Percentiles rank a stretch among this genome's conserved stretches.
These are phyloP conservation scores for Corbicula japonica DNA, from an alignment of 2,888 invertebrate genomes.

Conservation along the genomic window DNA sequence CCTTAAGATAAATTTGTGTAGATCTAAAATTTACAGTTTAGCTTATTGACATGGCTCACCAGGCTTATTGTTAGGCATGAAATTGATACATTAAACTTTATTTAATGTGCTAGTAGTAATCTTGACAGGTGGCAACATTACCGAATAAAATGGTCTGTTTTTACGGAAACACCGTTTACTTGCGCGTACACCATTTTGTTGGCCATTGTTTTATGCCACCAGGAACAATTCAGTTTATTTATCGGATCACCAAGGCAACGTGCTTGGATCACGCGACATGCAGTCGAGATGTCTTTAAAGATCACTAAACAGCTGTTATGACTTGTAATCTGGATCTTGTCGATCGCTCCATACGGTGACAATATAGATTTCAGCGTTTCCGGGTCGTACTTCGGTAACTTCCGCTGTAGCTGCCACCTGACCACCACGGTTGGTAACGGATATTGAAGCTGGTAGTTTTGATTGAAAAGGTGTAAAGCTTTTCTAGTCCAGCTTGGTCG, in stretches of 20 bases:
- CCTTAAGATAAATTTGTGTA: too few species aligned
- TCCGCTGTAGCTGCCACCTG: constrained; percentile 69
- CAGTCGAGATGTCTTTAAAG: constrained; percentile 64
- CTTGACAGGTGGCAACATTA: not conserved
- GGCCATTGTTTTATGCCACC: constrained; percentile 74
- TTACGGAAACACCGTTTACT: constrained; percentile 51
- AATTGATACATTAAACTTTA: too few species aligned
- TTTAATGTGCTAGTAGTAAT: too few species aligned
- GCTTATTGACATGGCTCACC: too few species aligned
- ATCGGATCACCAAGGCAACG: constrained; percentile 59
- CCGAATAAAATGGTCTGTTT: constrained; percentile 37
- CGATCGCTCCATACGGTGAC: constrained; percentile 60
- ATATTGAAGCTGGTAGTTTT: constrained; percentile 63
- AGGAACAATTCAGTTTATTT: constrained; percentile 67
- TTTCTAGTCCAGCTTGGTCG: constrained; percentile 53
- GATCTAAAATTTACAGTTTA: too few species aligned
- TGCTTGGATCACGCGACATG: constrained; percentile 67
- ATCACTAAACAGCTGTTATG: constrained; percentile 71
- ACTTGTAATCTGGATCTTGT: constrained; percentile 57
- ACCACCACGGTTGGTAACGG: constrained; percentile 69
- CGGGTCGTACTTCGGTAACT: constrained; percentile 58
- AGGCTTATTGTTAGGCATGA: too few species aligned
- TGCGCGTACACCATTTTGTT: constrained; percentile 63
- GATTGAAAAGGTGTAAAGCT: constrained; percentile 44
- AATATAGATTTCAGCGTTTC: constrained; percentile 45